Evolutionary conservation across 2,797 vertebrate species (phyloP).

Genomic region (Sciurus carolinensis): DNA sequence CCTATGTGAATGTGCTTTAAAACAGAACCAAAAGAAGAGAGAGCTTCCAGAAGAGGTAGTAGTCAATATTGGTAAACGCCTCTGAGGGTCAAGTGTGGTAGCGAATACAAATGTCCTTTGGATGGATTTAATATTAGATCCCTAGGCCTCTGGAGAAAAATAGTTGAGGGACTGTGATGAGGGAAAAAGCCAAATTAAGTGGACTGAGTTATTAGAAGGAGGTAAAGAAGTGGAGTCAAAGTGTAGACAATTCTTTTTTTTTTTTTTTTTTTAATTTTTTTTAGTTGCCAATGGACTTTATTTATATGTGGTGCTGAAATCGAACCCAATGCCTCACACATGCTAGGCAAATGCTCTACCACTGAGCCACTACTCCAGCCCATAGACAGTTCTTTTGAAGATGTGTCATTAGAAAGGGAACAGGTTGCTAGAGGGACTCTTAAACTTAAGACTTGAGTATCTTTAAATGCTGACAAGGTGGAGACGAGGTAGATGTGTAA

Average conservation of each 20-base stretch:
- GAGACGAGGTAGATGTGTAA: not conserved
- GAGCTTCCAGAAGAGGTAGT: not conserved
- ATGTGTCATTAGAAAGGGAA: constrained; percentile 30
- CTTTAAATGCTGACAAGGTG: not conserved
- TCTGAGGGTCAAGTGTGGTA: not conserved
- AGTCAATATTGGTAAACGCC: not conserved
- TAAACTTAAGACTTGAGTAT: not conserved
- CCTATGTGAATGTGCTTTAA: constrained; percentile 9
- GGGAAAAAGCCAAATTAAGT: not conserved
- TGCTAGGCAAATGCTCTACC: too few relatives aligned
- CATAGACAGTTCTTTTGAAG: constrained; percentile 9
- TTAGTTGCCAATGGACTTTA: too few relatives aligned
- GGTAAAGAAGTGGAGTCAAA: constrained; percentile 34
- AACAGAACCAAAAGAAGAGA: constrained; percentile 49
- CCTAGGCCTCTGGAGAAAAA: not conserved
- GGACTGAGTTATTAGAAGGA: not conserved
- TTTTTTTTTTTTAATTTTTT: too few relatives aligned
- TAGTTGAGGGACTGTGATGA: not conserved
- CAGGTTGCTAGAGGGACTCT: not conserved
- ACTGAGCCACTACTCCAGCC: too few relatives aligned
- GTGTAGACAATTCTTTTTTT: not conserved
- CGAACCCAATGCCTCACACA: too few relatives aligned
- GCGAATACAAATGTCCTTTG: not conserved
- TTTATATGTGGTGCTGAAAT: too few relatives aligned
- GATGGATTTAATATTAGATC: constrained; percentile 45